Percentiles rank a stretch among this genome's conserved stretches.
These are phyloP conservation scores for Asteroscopus sphinx DNA, from an alignment of 2,888 invertebrate genomes.

Conservation along the genomic window DNA sequence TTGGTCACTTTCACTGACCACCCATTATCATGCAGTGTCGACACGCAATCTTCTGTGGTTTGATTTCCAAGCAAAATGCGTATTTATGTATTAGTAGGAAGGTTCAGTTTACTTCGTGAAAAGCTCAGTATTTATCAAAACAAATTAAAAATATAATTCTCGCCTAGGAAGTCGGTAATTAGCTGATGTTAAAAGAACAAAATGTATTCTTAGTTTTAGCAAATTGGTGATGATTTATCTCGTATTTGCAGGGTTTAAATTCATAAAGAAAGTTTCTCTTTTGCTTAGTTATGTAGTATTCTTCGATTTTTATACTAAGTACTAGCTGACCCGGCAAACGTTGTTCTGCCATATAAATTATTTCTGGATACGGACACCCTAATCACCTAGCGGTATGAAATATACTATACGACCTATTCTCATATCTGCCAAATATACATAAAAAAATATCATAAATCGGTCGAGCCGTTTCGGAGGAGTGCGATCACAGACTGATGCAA, in stretches of 20 bases:
- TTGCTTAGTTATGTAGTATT: background rate
- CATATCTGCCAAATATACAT: too few relatives aligned
- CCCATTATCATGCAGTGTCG: constrained; percentile 51
- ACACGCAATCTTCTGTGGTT: constrained; percentile 64
- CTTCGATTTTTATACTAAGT: background rate
- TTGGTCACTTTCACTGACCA: constrained; percentile 67
- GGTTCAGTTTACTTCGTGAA: background rate
- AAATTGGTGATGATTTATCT: background rate
- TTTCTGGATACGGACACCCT: too few relatives aligned
- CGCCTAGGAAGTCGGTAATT: constrained; percentile 25
- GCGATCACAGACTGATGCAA: too few relatives aligned
- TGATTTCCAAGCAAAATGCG: constrained; percentile 8
- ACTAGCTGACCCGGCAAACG: too few relatives aligned
- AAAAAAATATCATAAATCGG: too few relatives aligned
- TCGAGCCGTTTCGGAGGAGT: too few relatives aligned
- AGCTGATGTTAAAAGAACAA: constrained; percentile 7
- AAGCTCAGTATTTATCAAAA: accelerated
- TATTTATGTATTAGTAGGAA: background rate
- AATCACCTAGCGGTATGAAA: too few relatives aligned
- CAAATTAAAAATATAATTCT: constrained; percentile 9
- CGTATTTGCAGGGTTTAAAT: background rate
- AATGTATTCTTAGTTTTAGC: background rate
- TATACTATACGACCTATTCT: too few relatives aligned
- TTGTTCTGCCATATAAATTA: too few relatives aligned
- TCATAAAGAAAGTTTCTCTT: background rate